Evolutionary conservation across 2,888 invertebrate genomes (phyloP), one percentile per base, ranked within the genome.

Genomic region (Diaphora mendica): DNA sequence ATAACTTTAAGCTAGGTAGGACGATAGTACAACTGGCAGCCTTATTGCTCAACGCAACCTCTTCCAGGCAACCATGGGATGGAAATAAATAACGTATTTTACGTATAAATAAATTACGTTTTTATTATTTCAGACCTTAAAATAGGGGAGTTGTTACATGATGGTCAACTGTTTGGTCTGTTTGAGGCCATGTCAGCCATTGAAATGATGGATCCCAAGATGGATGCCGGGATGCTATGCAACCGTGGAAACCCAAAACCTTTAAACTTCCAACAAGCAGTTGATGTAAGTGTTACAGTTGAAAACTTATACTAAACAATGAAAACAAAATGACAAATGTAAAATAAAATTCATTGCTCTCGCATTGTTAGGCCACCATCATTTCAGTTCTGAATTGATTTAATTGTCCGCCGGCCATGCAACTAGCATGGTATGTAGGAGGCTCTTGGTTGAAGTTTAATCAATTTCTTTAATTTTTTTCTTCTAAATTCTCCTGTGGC

Each of bases 131-230:
- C 86, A 97, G 98, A 98, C 88, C 94, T 99, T 77, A 96, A 97
- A 85, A 96, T 99, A 70, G 99, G 99, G 4, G 99, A 99, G 92
- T 94, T 99, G 51, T 95, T 99, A 13, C 99, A 99, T 88, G 99
- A 99, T 96, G 98, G 98, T 71, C 94, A 95, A 72, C 93, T 98
- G 33, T 99, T 98, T 96, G 98, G 99, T 5, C 95, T 99, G 62
- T 99, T 99, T 93, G 99, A 99, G 92, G 99, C 99, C 0, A 99
- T 99, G 99, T 99, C 99, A 0, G 99, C 99, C 0, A 99, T 99
- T 86, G 99, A 99, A 94, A 99, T 99, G 98, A 99, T 99, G 99
- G 99, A 99, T 91, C 99, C 99, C 0, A 99, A 99, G 96, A 99
- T 99, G 99, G 99, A 99, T 96, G 99, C 99, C 1, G 99, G 99